Evolutionary conservation across 2,113 vertebrate genomes (phyloP).

Genomic region (Sterrhoptilus dennistouni): DNA sequence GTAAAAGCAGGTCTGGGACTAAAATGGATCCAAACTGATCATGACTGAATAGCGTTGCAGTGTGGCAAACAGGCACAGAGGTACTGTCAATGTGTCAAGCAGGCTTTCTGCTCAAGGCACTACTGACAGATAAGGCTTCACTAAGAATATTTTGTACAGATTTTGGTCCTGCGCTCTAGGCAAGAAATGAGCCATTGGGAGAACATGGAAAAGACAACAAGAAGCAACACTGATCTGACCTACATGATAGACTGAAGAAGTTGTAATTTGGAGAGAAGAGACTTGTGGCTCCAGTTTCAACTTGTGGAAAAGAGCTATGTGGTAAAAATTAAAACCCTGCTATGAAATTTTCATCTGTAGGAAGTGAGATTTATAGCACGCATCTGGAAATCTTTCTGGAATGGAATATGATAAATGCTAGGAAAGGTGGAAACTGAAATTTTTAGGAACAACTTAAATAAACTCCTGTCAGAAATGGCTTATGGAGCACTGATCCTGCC

Average conservation of each 20-base stretch:
- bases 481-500: background rate
- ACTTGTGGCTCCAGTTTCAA: background rate
- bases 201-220: background rate
- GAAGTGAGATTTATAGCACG: background rate
- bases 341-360: background rate
- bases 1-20: background rate
- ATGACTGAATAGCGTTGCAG: rapidly evolving
- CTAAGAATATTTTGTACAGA: background rate
- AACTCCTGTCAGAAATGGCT: background rate
- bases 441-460: background rate
- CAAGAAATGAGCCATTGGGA: background rate
- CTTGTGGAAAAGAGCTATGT: background rate
- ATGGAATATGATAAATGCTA: background rate
- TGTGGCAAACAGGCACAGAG: background rate
- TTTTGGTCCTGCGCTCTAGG: background rate
- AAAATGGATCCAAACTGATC: background rate
- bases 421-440: background rate
- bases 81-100: background rate
- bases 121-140: background rate
- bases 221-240: background rate
- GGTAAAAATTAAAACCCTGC: background rate
- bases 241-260: background rate
- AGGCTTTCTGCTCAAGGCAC: background rate
- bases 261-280: background rate
- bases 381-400: background rate